phyloP scores from a whole-genome alignment of 2,888 invertebrate genomes.

The Tupiocoris notatus region DNA sequence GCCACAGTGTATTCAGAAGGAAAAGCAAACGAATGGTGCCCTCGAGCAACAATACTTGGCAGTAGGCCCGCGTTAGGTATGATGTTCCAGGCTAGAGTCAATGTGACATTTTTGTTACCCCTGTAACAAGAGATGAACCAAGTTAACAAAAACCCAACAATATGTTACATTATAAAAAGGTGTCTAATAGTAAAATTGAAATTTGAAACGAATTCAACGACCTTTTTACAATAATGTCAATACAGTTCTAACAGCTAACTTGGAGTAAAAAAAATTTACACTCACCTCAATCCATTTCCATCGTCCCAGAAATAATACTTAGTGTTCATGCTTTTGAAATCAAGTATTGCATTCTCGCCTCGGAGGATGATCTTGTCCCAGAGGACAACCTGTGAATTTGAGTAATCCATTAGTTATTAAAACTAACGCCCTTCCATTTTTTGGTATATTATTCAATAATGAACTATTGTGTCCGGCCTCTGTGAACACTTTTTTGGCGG shows the following conservation, averaged over 20 bases:
- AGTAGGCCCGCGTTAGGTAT: slow-evolving; percentile 96
- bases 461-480: too few relatives aligned
- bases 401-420: too few relatives aligned
- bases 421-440: too few relatives aligned
- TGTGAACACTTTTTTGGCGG: too few relatives aligned
- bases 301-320: slow-evolving; percentile 99
- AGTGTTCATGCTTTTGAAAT: slow-evolving; percentile 91
- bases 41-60: slow-evolving; percentile 80
- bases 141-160: too few relatives aligned
- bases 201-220: too few relatives aligned
- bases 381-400: slow-evolving; percentile 78
- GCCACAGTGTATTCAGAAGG: slow-evolving; percentile 80
- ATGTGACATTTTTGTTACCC: slow-evolving; percentile 88
- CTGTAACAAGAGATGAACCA: slow-evolving; percentile 64
- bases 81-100: slow-evolving; percentile 96
- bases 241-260: neutral
- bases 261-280: neutral
- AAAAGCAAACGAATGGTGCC: slow-evolving; percentile 85
- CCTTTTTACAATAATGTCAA: too few relatives aligned
- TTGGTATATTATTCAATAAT: too few relatives aligned
- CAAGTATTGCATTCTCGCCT: slow-evolving; percentile 88
- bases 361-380: slow-evolving; percentile 98
- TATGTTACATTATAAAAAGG: slow-evolving; percentile 9
- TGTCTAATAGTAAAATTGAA: too few relatives aligned
- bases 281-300: slow-evolving; percentile 84